phyloP scores from a whole-genome alignment of 2,797 vertebrate species.

The Rhinogobio ventralis region DNA sequence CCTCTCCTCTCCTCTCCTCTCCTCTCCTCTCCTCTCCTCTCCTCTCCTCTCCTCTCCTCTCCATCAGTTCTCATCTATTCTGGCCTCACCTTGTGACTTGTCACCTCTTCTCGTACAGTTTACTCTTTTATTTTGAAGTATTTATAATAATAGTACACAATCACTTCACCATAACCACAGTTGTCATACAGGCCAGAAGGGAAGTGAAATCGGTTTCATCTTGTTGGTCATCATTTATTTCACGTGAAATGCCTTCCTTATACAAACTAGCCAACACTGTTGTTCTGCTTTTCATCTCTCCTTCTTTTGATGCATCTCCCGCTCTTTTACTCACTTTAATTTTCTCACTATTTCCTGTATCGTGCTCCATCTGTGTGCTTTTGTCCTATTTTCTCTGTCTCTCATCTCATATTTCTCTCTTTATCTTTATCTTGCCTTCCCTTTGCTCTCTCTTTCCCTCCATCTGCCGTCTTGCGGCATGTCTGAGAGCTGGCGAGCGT shows the following conservation, averaged over 20 bases:
- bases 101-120: constrained; percentile 31
- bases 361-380: constrained; percentile 30
- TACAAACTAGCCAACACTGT: background rate
- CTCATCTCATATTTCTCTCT: constrained; percentile 49
- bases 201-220: background rate
- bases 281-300: background rate
- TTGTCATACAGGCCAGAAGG: background rate
- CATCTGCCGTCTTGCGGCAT: constrained; percentile 57
- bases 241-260: background rate
- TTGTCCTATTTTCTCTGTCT: constrained; percentile 52
- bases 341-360: constrained; percentile 52
- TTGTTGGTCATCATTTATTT: background rate
- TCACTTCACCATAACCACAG: background rate
- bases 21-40: background rate
- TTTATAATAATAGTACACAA: background rate
- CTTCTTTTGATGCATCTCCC: background rate
- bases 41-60: background rate
- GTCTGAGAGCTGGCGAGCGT: constrained; percentile 48
- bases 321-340: background rate
- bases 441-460: constrained; percentile 49
- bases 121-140: too few species aligned
- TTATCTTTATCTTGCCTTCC: constrained; percentile 55
- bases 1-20: background rate
- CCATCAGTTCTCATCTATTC: background rate
- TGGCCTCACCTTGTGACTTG: background rate